A percentile compares a stretch with the other conserved stretches of the same genome.
Evolutionary conservation across 2,797 vertebrate species (phyloP).

Genomic region (Steatocranus sp.): DNA sequence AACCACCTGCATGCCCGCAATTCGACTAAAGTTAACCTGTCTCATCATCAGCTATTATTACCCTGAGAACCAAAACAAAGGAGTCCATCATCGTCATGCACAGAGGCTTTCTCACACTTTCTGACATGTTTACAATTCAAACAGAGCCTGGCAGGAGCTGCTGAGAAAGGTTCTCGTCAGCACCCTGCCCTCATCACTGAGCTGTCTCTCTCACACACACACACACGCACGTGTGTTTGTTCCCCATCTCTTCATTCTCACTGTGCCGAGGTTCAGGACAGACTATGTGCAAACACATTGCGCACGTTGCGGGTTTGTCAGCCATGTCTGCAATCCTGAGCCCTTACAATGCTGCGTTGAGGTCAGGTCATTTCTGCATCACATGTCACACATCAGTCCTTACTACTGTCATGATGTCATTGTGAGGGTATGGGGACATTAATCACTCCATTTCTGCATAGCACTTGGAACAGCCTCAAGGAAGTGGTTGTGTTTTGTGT

Average conservation of each 20-base stretch:
- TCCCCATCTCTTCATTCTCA: background rate
- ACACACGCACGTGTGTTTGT: background rate
- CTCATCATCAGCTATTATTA: conserved; percentile 54
- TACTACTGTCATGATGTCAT: conserved; percentile 26
- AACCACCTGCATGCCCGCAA: conserved; percentile 39
- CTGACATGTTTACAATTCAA: conserved; percentile 76
- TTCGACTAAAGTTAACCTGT: conserved; percentile 14
- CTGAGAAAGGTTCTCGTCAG: conserved; percentile 69
- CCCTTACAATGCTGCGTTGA: background rate
- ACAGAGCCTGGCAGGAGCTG: conserved; percentile 54
- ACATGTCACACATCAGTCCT: background rate
- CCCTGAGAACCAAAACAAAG: conserved; percentile 73
- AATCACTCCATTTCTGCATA: background rate
- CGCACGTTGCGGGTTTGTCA: background rate
- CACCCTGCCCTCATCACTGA: conserved; percentile 52
- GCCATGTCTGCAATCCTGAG: background rate
- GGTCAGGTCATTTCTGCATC: background rate
- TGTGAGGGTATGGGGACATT: conserved; percentile 3
- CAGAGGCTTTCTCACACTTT: conserved; percentile 68
- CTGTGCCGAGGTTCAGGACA: background rate
- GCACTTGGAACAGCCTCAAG: conserved; percentile 13
- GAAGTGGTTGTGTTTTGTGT: conserved; percentile 28
- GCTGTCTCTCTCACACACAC: conserved; percentile 3
- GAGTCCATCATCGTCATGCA: background rate
- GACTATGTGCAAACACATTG: conserved; percentile 3